Base-by-base conservation (phyloP, 2,113 vertebrate genomes). In the Heptranchias perlo region DNA sequence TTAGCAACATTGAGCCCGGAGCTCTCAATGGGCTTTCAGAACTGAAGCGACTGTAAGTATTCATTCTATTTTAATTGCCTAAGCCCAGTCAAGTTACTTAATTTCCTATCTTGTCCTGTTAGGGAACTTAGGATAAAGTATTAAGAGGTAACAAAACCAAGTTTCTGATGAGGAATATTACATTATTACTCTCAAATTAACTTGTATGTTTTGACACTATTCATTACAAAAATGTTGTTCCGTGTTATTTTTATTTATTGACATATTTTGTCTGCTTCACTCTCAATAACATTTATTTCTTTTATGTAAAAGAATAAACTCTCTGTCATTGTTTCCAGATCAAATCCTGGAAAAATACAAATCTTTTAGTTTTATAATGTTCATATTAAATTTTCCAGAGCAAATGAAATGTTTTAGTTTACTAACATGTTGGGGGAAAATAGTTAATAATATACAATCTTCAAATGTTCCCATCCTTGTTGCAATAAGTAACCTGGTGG, bases 1-100 rank as follows among this genome's bases (percentile, higher is more conserved):
- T 98, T 97, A 98, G 98, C 97, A 98, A 97, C 62, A 98, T 98
- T 97, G 98, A 98, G 97, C 98, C 98, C 25, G 98, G 98, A 96
- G 98, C 98, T 93, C 98, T 98, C 97, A 97, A 97, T 96, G 98
- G 98, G 97, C 98, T 98, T 97, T 97, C 97, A 96, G 97, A 97
- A 97, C 97, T 98, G 96, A 98, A 97, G 96, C 98, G 97, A 96
- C 97, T 98, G 98, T 98, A 97, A 98, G 98, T 98, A 97, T 98
- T 96, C 97, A 97, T 97, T 97, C 97, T 96, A 76, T 96, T 84
- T 96, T 96, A 97, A 96, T 97, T 97, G 96, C 96, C 96, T 58
- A 13, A 11, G 23, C 28, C 54, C 47, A 69, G 94, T 95, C 44
- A 52, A 10, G 18, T 69, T 69, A 95, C 23, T 52, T 69, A 44